phyloP scores from a whole-genome alignment of 2,113 vertebrate species.

The Cyprinodon tularosa region DNA sequence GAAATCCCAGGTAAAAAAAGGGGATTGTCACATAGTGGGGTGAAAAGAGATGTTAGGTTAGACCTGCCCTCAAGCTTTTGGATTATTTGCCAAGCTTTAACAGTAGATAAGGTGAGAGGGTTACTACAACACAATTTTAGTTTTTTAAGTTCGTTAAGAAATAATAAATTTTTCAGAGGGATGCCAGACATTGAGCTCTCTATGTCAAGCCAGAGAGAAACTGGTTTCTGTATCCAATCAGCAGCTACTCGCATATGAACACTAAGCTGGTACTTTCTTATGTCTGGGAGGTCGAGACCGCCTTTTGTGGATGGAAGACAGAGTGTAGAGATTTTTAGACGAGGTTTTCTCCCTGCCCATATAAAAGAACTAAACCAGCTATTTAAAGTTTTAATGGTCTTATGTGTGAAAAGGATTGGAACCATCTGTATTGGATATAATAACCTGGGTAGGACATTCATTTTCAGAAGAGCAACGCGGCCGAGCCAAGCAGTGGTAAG shows the following conservation, averaged over 20 bases:
- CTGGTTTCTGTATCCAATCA: not conserved
- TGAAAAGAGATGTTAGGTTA: not conserved
- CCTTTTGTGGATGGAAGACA: no score
- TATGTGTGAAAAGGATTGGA: not conserved
- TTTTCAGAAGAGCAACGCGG: not conserved
- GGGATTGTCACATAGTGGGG: not conserved
- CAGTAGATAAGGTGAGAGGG: not conserved
- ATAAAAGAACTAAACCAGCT: not conserved
- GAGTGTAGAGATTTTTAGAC: not conserved
- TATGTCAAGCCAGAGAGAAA: not conserved
- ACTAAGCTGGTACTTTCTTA: not conserved
- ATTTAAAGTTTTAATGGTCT: not conserved
- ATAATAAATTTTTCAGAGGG: not conserved
- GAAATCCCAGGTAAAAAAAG: not conserved
- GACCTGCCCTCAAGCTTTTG: not conserved
- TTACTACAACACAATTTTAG: not conserved
- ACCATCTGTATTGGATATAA: conserved; percentile 1
- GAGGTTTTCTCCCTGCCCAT: not conserved
- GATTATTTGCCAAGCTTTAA: not conserved
- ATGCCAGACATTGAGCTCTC: not conserved
- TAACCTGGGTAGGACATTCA: not conserved
- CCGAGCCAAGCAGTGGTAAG: not conserved
- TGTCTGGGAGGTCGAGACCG: not conserved
- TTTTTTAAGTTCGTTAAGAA: not conserved
- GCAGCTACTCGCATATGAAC: no score